Percentiles rank a stretch among this genome's conserved stretches.
Evolutionary conservation across 2,113 vertebrate genomes (phyloP).

Genomic region (human): DNA sequence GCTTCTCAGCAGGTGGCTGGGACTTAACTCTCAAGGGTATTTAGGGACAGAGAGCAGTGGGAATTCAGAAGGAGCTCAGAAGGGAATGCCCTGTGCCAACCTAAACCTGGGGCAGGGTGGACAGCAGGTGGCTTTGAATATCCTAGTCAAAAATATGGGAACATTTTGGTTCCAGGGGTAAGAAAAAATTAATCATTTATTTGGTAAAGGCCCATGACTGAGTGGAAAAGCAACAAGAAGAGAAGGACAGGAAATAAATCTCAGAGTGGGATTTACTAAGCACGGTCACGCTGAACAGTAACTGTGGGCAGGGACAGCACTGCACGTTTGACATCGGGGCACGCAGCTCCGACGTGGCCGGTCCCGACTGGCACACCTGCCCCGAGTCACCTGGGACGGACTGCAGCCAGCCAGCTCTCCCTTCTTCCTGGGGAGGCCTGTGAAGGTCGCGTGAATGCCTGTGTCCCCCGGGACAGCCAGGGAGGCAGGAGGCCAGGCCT

Average conservation of each 20-base stretch:
- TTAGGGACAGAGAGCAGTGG: not conserved
- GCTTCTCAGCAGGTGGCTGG: fast-evolving
- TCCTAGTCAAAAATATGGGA: not conserved
- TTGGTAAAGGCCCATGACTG: not conserved
- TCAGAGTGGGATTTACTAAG: fast-evolving
- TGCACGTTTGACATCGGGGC: fast-evolving
- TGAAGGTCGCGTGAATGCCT: not conserved
- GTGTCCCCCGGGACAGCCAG: fast-evolving
- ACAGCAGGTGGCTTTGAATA: fast-evolving
- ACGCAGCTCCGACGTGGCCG: fast-evolving
- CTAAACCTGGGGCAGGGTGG: fast-evolving
- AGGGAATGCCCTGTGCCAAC: fast-evolving
- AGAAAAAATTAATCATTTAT: not conserved
- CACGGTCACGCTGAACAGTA: fast-evolving
- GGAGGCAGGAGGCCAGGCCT: not conserved
- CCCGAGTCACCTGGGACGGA: fast-evolving
- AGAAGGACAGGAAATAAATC: fast-evolving
- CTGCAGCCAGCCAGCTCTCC: fast-evolving
- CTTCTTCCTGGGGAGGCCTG: not conserved
- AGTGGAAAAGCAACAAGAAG: not conserved
- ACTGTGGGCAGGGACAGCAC: fast-evolving
- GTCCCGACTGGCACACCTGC: not conserved
- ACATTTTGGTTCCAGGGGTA: not conserved
- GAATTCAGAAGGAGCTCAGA: fast-evolving
- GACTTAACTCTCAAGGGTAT: fast-evolving